Percentiles rank a stretch among this genome's conserved stretches.
These are phyloP conservation scores for Anser brachyrhynchus DNA, from an alignment of 2,113 vertebrate genomes.

Conservation along the genomic window DNA sequence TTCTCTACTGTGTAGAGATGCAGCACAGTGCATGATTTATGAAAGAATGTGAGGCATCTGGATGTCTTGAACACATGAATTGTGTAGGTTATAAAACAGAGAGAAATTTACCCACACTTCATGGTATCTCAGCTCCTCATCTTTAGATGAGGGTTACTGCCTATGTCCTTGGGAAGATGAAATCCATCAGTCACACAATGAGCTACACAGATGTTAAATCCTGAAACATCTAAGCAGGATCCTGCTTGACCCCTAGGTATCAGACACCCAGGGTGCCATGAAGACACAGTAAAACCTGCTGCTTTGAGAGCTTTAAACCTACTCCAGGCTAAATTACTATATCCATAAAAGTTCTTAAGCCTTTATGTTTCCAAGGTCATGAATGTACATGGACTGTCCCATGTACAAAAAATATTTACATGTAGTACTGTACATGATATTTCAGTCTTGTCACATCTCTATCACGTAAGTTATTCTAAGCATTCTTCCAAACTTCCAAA, in stretches of 20 bases:
- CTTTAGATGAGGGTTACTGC: not conserved
- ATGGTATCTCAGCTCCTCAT: not conserved
- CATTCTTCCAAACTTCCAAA: not conserved
- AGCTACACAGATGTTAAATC: not conserved
- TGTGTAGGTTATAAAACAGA: not conserved
- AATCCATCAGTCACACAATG: not conserved
- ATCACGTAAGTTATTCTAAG: not conserved
- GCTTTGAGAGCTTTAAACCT: not conserved
- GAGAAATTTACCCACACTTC: not conserved
- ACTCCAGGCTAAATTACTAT: not conserved
- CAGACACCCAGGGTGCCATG: not conserved
- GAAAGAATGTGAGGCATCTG: fast-evolving
- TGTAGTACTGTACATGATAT: not conserved
- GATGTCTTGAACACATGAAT: not conserved
- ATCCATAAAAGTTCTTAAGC: not conserved
- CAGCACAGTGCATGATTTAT: fast-evolving
- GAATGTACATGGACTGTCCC: not conserved
- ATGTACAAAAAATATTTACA: not conserved
- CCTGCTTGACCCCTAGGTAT: not conserved
- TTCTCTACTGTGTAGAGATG: fast-evolving
- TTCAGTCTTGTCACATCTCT: not conserved
- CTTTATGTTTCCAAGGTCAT: not conserved
- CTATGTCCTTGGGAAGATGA: not conserved
- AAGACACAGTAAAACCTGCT: not conserved
- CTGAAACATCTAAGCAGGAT: not conserved